Conservation (phyloP, 2,888 invertebrate species). For the Hypomecis punctinalis region DNA sequence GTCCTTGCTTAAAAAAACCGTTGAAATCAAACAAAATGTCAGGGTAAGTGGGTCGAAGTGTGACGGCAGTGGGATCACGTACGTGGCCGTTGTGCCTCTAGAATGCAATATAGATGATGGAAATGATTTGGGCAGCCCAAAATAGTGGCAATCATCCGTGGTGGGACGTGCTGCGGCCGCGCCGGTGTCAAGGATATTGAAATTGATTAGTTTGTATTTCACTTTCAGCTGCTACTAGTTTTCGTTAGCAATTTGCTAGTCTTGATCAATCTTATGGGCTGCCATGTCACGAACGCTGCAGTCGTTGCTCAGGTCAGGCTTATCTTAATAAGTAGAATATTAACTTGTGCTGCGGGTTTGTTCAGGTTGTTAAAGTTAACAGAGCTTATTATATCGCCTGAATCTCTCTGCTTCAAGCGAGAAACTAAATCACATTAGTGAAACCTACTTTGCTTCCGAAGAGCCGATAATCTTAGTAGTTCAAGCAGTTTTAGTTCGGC, state of each 20-base stretch:
- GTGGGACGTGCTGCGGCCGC: constrained; percentile 56
- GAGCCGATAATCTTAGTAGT: too few relatives aligned
- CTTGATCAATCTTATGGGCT: neutral
- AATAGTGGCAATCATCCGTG: constrained; percentile 58
- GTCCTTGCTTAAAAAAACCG: constrained; percentile 55
- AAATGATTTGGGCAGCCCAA: constrained; percentile 62
- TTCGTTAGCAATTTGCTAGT: constrained; percentile 4
- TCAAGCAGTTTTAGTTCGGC: too few relatives aligned
- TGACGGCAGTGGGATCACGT: constrained; percentile 64
- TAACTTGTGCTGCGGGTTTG: too few relatives aligned
- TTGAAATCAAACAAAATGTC: constrained; percentile 60
- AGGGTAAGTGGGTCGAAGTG: constrained; percentile 61
- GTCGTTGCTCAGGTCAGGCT: too few relatives aligned
- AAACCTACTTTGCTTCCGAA: too few relatives aligned
- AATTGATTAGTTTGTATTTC: constrained; percentile 47
- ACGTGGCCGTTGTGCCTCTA: constrained; percentile 52
- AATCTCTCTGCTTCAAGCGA: too few relatives aligned
- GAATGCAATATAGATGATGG: constrained; percentile 56
- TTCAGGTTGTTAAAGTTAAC: too few relatives aligned
- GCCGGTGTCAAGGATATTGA: constrained; percentile 64
- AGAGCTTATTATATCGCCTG: too few relatives aligned
- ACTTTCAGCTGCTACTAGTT: constrained; percentile 27
- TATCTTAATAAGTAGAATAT: too few relatives aligned
- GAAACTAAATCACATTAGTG: too few relatives aligned
- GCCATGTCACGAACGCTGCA: too few relatives aligned